Evolutionary conservation across 1,140 invertebrate genomes (phyloP).

Genomic region (Drosophila varians): DNA sequence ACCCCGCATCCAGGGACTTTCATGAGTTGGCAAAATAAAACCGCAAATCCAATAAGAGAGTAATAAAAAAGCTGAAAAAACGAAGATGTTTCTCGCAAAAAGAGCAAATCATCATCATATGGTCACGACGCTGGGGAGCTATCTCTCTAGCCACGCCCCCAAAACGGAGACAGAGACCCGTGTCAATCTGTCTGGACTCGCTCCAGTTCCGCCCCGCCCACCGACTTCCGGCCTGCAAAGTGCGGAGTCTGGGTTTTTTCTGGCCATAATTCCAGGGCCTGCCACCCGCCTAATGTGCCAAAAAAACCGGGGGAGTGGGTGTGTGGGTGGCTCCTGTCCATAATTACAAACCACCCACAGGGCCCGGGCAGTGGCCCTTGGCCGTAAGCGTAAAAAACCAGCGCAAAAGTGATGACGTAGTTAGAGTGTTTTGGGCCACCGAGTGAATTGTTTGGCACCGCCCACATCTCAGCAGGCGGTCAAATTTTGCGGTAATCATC

Average conservation of each 20-base stretch:
- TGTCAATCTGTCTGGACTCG: slow-evolving; percentile 69
- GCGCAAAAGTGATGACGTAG: slow-evolving; percentile 74
- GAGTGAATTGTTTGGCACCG: slow-evolving; percentile 76
- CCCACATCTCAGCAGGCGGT: slow-evolving; percentile 66
- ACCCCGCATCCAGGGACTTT: slow-evolving; percentile 16
- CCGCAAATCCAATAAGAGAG: slow-evolving; percentile 43
- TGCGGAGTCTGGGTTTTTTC: slow-evolving; percentile 56
- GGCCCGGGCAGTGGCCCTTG: slow-evolving; percentile 12
- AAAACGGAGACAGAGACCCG: slow-evolving; percentile 25
- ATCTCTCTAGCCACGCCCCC: slow-evolving; percentile 57
- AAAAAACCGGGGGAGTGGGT: slow-evolving; percentile 35
- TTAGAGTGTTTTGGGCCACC: slow-evolving; percentile 50
- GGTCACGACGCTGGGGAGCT: slow-evolving; percentile 49
- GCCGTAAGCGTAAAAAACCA: slow-evolving; percentile 58
- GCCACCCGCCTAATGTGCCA: slow-evolving; percentile 6
- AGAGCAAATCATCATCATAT: slow-evolving; percentile 68
- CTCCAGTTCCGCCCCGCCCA: slow-evolving; percentile 81
- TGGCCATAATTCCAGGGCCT: slow-evolving; percentile 45
- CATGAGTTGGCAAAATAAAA: slow-evolving; percentile 76
- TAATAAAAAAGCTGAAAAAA: slow-evolving; percentile 50
- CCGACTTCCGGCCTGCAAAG: slow-evolving; percentile 73
- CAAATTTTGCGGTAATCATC: slow-evolving; percentile 65
- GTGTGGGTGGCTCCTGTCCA: slow-evolving; percentile 59
- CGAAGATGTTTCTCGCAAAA: slow-evolving; percentile 52
- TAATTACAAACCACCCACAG: slow-evolving; percentile 76